Evolutionary conservation across 2,888 invertebrate species (phyloP), one percentile per base, ranked within the genome.

Genomic region (Synanthedon vespiformis): DNA sequence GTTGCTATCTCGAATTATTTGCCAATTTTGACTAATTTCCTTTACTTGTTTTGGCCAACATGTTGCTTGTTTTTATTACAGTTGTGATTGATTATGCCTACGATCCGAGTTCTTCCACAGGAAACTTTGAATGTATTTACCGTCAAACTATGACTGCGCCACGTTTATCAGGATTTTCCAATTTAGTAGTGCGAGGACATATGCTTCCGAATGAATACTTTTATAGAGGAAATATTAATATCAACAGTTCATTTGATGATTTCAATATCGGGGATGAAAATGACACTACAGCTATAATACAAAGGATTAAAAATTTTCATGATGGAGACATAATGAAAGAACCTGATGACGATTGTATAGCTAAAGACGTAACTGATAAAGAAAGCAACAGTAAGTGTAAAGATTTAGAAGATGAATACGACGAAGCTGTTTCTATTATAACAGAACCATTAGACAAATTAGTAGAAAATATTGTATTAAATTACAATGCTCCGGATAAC

Each of bases 111-210:
- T 79, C 89, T 0, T 55, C 79, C 5, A 91, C 91, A 0, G 92
- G 92, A 6, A 81, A 81, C 22, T 92, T 92, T 58, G 89, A 91
- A 72, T 80, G 88, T 52, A 82, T 88, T 51, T 89, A 88, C 61
- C 72, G 69, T 6, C 87, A 87, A 53, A 74, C 79, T 3, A 69
- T 82, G 61, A 75, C 77, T 12, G 54, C 65, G 41, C 80, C 77
- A 6, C 67, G 64, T 40, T 80, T 70, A 57, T 68, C 69, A 1
- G 58, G 58, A 8, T 66, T 70, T 6, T 56, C 67, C 8, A 79
- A 87, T 53, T 61, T 88, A 13, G 44, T 54, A 16, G 62, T 85
- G 5, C 67, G 65, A 40, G 87, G 88, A 8, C 60, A 57, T 48
- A 51, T 68, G 2, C 60, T 87, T 49, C 78, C 77, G 3, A 49